Percentiles rank a stretch among this genome's conserved stretches.
phyloP scores from a whole-genome alignment of 2,113 vertebrate species.

The Leptocoma aspasia region DNA sequence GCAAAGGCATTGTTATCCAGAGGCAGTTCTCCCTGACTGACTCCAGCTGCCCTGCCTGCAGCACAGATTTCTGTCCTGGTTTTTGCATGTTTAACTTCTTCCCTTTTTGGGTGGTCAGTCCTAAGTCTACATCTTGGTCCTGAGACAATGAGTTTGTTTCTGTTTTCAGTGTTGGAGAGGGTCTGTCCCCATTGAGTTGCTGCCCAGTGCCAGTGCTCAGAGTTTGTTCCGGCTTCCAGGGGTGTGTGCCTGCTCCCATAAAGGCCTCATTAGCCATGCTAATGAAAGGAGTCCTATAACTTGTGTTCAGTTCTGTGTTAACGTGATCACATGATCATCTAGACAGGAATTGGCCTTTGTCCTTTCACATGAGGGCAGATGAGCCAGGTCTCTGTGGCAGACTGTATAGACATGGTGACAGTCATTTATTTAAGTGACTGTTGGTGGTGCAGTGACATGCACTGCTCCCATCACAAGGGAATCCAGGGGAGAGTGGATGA shows the following conservation, averaged over 20 bases:
- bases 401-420: background rate
- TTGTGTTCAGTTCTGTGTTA: background rate
- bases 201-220: background rate
- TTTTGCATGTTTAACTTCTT: background rate
- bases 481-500: too few relatives aligned
- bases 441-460: accelerated
- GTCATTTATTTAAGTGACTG: background rate
- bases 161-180: background rate
- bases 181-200: accelerated
- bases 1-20: background rate
- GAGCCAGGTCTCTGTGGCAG: background rate
- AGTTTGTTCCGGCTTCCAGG: background rate
- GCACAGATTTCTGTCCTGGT: background rate
- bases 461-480: background rate
- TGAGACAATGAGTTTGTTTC: background rate
- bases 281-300: background rate
- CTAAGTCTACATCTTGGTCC: background rate
- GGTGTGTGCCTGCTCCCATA: background rate
- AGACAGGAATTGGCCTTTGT: background rate
- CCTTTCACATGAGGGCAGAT: background rate
- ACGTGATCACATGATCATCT: accelerated
- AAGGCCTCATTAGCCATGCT: background rate
- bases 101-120: background rate
- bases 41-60: background rate
- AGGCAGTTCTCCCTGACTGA: background rate